Base-by-base conservation (phyloP, 2,888 invertebrate species). In the Philereme vetulata region DNA sequence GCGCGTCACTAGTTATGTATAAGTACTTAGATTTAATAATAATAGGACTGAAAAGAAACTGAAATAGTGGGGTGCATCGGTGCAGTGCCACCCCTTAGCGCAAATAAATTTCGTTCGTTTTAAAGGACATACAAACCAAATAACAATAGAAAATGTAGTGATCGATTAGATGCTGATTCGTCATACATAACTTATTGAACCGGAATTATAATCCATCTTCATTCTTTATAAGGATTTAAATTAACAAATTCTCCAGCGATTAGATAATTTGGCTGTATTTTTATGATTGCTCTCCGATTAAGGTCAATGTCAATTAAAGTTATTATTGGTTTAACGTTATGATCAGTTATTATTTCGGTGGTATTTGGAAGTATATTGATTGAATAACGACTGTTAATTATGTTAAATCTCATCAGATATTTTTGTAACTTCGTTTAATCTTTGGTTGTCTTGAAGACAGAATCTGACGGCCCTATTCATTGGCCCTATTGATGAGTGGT, bases 201-300 rank as follows among this genome's bases (percentile, higher is more conserved):
- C 51, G 73, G 74, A 73, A 76, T 75, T 70, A 72, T 69, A 78
- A 78, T 77, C 72, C 56, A 59, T 65, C 64, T 66, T 69, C 69
- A 72, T 72, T 76, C 71, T 74, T 62, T 68, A 70, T 72, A 71
- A 70, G 72, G 71, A 66, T 74, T 74, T 72, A 73, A 72, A 75
- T 76, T 77, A 77, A 56, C 35, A 45, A 59, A 60, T 60, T 53
- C 51, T 54, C 36, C 49, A 51, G 34, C 55, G 60, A 62, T 64
- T 67, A 64, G 57, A 65, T 67, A 65, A 66, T 62, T 64, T 51
- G 61, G 45, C 47, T 67, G 50, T 51, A 63, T 62, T 68, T 64
- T 66, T 65, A 66, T 66, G 63, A 70, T 67, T 67, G 62, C 60
- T 64, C 56, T 56, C 62, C 66, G 55, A 64, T 56, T 68, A 70